Evolutionary conservation across 2,888 invertebrate species (phyloP).

Genomic region (Himalopsyche kuldschensis): DNA sequence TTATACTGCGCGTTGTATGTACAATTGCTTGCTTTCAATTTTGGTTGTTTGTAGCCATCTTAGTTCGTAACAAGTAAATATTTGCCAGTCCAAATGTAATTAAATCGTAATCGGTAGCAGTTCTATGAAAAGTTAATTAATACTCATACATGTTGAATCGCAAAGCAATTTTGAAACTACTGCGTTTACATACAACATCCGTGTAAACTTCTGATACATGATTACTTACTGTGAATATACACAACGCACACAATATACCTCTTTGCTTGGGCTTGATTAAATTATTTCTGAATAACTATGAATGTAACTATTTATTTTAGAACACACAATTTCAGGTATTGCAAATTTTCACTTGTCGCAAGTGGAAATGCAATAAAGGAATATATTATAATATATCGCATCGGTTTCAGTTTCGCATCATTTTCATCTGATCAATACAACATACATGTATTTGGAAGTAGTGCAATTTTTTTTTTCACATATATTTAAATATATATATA

Average conservation of each 20-base stretch:
- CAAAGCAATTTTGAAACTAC: neutral
- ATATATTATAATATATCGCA: too few species aligned
- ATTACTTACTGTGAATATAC: neutral
- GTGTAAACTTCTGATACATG: neutral
- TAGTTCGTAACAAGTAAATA: slow-evolving; percentile 19
- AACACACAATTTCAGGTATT: too few species aligned
- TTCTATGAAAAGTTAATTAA: slow-evolving; percentile 10
- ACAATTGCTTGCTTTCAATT: slow-evolving; percentile 20
- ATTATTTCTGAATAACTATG: neutral
- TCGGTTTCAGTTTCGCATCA: too few species aligned
- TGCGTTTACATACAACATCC: neutral
- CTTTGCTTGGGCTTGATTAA: neutral
- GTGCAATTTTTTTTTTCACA: too few species aligned
- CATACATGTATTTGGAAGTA: too few species aligned
- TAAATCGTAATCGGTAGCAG: slow-evolving; percentile 13
- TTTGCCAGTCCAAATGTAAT: slow-evolving; percentile 26
- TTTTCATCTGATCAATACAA: too few species aligned
- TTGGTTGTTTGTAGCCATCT: slow-evolving; percentile 2
- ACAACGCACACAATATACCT: neutral
- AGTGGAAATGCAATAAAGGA: too few species aligned
- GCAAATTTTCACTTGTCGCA: too few species aligned
- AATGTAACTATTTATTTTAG: neutral
- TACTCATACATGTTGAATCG: neutral
- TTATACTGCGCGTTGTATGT: neutral
- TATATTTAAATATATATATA: too few species aligned